phyloP scores from a whole-genome alignment of 1,140 invertebrate genomes.

The Littorina saxatilis region DNA sequence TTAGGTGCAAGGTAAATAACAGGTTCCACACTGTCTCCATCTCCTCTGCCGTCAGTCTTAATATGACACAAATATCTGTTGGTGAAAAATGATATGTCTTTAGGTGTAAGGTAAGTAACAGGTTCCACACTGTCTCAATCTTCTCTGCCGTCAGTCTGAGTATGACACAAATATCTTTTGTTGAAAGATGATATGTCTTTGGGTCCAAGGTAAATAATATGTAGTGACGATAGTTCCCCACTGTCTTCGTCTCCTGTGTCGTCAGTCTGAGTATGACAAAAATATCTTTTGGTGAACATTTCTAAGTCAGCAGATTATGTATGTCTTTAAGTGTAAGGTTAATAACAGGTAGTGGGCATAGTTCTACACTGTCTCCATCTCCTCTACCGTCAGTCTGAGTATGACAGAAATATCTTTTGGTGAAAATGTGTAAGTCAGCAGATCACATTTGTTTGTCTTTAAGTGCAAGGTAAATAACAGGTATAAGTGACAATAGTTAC shows the following conservation, averaged over 20 bases:
- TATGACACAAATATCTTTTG: background rate
- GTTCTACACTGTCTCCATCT: constrained; percentile 92
- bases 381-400: constrained; percentile 72
- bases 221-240: constrained; percentile 84
- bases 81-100: too few species aligned
- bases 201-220: background rate
- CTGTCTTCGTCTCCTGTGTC: constrained; percentile 82
- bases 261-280: constrained; percentile 63
- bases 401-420: background rate
- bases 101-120: background rate
- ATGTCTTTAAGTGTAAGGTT: too few species aligned
- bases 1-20: background rate
- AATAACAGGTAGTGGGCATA: constrained; percentile 89
- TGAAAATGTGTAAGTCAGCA: too few species aligned
- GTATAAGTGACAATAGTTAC: constrained; percentile 96
- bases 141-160: constrained; percentile 74
- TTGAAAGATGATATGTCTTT: too few species aligned
- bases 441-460: too few species aligned
- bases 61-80: background rate
- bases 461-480: background rate
- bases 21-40: constrained; percentile 91
- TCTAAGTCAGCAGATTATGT: too few species aligned
- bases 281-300: too few species aligned
- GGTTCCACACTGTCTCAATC: constrained; percentile 92
- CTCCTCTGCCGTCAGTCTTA: constrained; percentile 75